Evolutionary conservation across 2,797 vertebrate genomes (phyloP).

Genomic region (Intellagama lesueurii): DNA sequence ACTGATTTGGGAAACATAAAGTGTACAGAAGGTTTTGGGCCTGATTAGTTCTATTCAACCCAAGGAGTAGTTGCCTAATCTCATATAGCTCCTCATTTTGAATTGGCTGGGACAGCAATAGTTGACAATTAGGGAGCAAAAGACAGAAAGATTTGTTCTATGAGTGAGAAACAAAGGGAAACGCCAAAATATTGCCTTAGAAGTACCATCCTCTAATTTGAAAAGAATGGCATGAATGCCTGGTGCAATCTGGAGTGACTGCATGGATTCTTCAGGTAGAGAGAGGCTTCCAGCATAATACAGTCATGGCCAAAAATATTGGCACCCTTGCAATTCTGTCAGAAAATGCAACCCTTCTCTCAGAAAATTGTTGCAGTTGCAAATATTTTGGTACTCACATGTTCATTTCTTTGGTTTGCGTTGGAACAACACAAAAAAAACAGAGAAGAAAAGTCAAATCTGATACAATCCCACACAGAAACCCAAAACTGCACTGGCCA

Average conservation of each 20-base stretch:
- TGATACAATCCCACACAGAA: too few species aligned
- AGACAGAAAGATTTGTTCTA: background rate
- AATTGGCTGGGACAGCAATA: background rate
- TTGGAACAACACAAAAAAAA: too few species aligned
- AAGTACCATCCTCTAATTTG: background rate
- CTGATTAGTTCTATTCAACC: background rate
- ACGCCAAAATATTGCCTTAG: background rate
- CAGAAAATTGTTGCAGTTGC: too few species aligned
- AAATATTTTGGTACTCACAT: too few species aligned
- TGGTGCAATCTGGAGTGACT: background rate
- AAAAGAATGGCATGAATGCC: background rate
- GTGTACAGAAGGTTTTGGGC: background rate
- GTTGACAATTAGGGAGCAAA: slow-evolving; percentile 2
- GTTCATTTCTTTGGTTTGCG: too few species aligned
- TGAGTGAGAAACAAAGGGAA: background rate
- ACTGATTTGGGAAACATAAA: too few species aligned
- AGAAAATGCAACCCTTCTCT: too few species aligned
- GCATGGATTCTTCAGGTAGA: background rate
- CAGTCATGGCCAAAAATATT: too few species aligned
- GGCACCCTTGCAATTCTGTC: too few species aligned
- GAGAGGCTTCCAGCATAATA: background rate
- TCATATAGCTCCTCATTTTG: background rate
- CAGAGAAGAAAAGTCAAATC: too few species aligned
- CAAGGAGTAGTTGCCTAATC: background rate
- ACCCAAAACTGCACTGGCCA: too few species aligned